Base-by-base conservation (phyloP, 2,113 vertebrate genomes). In the Pygoscelis adeliae region DNA sequence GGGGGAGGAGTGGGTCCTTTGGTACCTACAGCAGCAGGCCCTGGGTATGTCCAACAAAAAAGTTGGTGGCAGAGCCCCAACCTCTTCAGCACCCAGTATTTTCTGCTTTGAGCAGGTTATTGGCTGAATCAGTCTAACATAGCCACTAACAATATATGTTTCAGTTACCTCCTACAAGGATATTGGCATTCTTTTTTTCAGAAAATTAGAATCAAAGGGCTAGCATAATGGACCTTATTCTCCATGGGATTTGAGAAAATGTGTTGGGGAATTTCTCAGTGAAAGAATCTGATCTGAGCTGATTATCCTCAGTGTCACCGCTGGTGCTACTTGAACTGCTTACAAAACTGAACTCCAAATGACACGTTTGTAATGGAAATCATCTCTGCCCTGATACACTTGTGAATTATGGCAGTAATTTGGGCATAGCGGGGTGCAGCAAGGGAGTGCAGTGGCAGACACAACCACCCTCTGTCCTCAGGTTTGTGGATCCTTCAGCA, bases 401-500 rank as follows among this genome's bases (percentile, higher is more conserved):
- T n/a, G 26, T 56, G 49, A 73, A 58, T 47, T 71, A 55, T 30
- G 19, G 34, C 34, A 40, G 38, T 20, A n/a, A 25, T 74, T 40
- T 55, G 25, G 61, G 29, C 19, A 47, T 1, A 61, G 10, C 0
- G 0, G 18, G 18, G 10, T 49, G 18, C 29, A 73, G 23, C 3
- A 55, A 73, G 22, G 5, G 32, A 6, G 3, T 67, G 40, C 12
- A 0, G 3, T 36, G 32, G 25, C 40, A 82, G 27, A 13, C 38
- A 26, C n/a, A 29, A 5, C 16, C 23, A 49, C 23, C 2, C 36
- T 61, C 21, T 40, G 50, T 70, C 29, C 14, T 46, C 26, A 61
- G 23, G 8, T 47, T 49, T 72, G 38, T 77, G 49, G 25, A 40
- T 77, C 23, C 27, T 52, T 15, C 22, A 69, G 32, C 29, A 19